Base-by-base conservation (phyloP, 1,140 invertebrate genomes). In the Drosophila burlai region DNA sequence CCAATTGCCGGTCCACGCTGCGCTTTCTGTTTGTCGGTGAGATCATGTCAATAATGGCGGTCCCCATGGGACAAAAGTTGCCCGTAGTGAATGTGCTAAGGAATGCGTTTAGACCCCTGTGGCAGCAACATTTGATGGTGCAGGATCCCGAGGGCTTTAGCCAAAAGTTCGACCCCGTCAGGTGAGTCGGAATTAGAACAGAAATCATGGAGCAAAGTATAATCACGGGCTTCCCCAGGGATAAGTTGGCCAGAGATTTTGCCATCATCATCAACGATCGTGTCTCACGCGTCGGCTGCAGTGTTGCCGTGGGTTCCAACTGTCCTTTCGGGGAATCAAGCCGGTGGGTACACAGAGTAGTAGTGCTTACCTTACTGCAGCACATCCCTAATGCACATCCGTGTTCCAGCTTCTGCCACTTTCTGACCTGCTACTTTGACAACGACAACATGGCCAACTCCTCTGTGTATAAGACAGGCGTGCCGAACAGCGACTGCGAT, bases 241-340 rank as follows among this genome's bases (percentile, higher is more conserved):
- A 76, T 15, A 29, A 24, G 10, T 0, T 1, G 5, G 46, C 29
- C n/a, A 66, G 52, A 0, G 74, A 89, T 24, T 89, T 89, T 40
- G 38, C 69, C 11, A 4, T 62, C 0, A 15, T 89, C 2, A 13
- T 59, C 4, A 83, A 18, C 42, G 84, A 89, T 62, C 84, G 78
- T 2, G 63, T 83, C 2, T 79, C 81, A 0, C 69, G 84, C 6
- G 46, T 89, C 7, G 84, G 84, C 9, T 89, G 84, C 38, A 64
- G 62, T 15, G 18, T 85, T 18, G 61, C 59, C 2, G 18, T 49
- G 2, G 82, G 46, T 3, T 71, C 61, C 1, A 38, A 79, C 18
- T 85, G 82, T 31, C 4, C 8, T 0, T 8, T 31, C 1, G 15
- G 18, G 0, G 10, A 18, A 1, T 18, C 5, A 10, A 61, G 36